A percentile compares a stretch with the other conserved stretches of the same genome.
Conservation (phyloP, 1,140 invertebrate genomes). For the Aphaenogaster ashmeadi region DNA sequence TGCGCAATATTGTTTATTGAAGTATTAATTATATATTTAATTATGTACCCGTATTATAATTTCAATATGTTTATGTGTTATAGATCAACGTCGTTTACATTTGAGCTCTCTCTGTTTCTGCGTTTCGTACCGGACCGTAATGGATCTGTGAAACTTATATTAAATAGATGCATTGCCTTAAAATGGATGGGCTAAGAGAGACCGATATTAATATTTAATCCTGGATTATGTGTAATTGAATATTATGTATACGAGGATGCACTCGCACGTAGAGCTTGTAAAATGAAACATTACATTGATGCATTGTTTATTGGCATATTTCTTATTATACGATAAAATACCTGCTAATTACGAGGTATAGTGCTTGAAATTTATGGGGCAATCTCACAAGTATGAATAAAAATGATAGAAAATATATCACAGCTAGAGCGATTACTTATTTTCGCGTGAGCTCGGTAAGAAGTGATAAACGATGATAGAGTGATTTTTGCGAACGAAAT, state of each 20-base stretch:
- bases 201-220: neutral
- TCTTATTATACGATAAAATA: neutral
- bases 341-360: neutral
- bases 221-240: neutral
- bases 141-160: neutral
- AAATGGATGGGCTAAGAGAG: neutral
- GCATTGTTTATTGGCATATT: conserved; percentile 1
- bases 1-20: neutral
- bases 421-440: conserved; percentile 1
- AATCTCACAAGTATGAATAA: conserved; percentile 22
- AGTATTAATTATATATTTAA: conserved; percentile 4
- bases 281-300: neutral
- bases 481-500: conserved; percentile 18
- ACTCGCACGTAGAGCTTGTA: neutral
- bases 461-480: conserved; percentile 30
- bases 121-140: neutral
- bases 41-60: neutral
- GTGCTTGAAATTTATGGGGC: conserved; percentile 1
- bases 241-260: neutral
- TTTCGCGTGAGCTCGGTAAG: conserved; percentile 4
- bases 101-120: neutral
- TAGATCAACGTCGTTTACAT: neutral
- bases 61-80: neutral
- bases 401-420: conserved; percentile 26
- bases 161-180: neutral